Evolutionary conservation across 2,113 vertebrate species (phyloP).

Genomic region (Rhipidura dahli): DNA sequence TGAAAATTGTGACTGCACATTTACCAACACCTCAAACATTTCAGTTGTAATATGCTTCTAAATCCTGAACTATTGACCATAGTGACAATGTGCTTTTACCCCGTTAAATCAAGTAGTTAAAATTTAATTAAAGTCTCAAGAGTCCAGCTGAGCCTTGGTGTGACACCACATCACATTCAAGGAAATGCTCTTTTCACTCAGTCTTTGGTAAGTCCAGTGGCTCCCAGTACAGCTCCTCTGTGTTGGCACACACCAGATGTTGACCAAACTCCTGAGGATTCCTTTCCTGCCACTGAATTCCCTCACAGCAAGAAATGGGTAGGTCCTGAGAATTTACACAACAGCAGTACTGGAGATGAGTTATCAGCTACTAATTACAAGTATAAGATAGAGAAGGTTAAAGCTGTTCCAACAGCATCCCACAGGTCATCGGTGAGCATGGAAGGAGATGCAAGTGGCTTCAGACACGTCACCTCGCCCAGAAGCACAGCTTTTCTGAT

Average conservation of each 20-base stretch:
- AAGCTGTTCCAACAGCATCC: not conserved
- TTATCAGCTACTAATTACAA: not conserved
- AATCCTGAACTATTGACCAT: not conserved
- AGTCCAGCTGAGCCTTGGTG: not conserved
- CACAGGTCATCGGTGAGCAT: not conserved
- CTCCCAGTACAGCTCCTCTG: not conserved
- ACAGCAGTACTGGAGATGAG: not conserved
- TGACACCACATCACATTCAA: not conserved
- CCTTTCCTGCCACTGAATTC: not conserved
- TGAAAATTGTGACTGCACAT: not conserved
- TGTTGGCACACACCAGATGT: not conserved
- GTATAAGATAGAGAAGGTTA: not conserved
- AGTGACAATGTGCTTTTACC: accelerated
- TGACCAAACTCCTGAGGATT: not conserved
- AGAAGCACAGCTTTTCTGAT: not conserved
- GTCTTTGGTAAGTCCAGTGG: not conserved
- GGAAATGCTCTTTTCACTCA: not conserved
- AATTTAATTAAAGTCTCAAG: not conserved
- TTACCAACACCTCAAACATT: not conserved
- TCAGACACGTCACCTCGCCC: accelerated
- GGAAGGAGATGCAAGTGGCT: not conserved
- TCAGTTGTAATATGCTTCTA: not conserved
- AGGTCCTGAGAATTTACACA: not conserved
- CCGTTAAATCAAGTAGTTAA: not conserved
- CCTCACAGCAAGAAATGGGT: not conserved